Evolutionary conservation across 2,113 vertebrate species (phyloP), one percentile per base, ranked within the genome.

Genomic region (Ciconia boyciana): DNA sequence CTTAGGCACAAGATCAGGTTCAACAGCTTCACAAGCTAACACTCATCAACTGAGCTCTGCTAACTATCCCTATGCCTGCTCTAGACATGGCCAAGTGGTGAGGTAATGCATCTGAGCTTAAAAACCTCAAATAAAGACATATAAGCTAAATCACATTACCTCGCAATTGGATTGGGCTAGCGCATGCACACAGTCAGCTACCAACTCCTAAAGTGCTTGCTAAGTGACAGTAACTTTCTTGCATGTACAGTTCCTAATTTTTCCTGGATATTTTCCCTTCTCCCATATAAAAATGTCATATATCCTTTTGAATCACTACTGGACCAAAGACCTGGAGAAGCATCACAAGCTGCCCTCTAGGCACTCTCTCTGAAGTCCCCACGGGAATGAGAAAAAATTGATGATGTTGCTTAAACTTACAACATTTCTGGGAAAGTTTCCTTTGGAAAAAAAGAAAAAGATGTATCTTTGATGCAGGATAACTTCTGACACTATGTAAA

Each of bases 241-340:
- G 32, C 78, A 70, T 62, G 34, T 39, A 43, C 71, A 70, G 74
- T 29, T 92, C 64, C 80, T 70, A 52, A 66, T 44, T 90, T 94
- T 86, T 92, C 83, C 75, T 93, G 58, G 75, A 66, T 70, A 46
- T 48, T 92, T 96, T 92, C 61, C 61, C 21, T 81, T 71, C 34
- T 83, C 15, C 24, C 34, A 13, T 61, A 61, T 48, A 83, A 95
- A 92, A 64, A 54, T 26, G n/a, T 62, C 39, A 48, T 66, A 29
- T 55, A 87, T 34, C 21, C 52, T 79, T 74, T 83, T 74, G 72
- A 83, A 74, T 61, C 66, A 39, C 34, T 72, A 26, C 44, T 61
- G 70, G 65, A 61, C 61, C 58, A 52, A 81, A 84, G 52, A 84
- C n/a, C 57, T 64, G 44, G 89, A 90, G 70, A 90, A 80, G 83